These are phyloP conservation scores for Terebella lapidaria DNA, from an alignment of 2,888 invertebrate species.

Conservation along the genomic window DNA sequence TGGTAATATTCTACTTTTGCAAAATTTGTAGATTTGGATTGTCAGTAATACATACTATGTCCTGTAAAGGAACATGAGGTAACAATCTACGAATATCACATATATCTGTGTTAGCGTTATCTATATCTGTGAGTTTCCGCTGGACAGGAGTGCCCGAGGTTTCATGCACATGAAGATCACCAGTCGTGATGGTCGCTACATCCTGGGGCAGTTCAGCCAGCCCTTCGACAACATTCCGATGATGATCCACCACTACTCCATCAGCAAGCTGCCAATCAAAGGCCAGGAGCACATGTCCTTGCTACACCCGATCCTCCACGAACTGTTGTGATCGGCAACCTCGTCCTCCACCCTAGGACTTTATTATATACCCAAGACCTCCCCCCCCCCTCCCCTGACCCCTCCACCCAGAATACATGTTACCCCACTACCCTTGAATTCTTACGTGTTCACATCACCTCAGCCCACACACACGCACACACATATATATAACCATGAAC, in stretches of 20 bases:
- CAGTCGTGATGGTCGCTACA: conserved; percentile 74
- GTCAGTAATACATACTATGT: no score
- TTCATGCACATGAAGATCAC: conserved; percentile 94
- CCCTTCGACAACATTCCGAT: conserved; percentile 90
- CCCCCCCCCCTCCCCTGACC: background rate
- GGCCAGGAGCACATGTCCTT: conserved; percentile 96
- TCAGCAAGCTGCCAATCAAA: conserved; percentile 86
- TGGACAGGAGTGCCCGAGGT: conserved; percentile 82
- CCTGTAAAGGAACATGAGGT: no score
- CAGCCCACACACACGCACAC: no score
- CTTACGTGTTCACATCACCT: no score
- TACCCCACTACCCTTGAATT: no score
- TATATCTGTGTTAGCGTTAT: background rate
- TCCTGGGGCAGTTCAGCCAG: conserved; percentile 86
- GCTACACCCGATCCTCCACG: conserved; percentile 69
- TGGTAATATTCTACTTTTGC: no score
- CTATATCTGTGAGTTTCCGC: no score
- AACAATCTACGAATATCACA: background rate
- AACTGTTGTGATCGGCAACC: conserved; percentile 22
- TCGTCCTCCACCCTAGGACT: background rate
- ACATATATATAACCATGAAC: no score
- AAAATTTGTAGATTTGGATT: no score
- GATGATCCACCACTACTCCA: conserved; percentile 88
- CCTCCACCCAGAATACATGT: background rate
- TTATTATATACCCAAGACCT: background rate